These are phyloP conservation scores for Acipenser ruthenus DNA, from an alignment of 2,797 vertebrate species.

Conservation along the genomic window DNA sequence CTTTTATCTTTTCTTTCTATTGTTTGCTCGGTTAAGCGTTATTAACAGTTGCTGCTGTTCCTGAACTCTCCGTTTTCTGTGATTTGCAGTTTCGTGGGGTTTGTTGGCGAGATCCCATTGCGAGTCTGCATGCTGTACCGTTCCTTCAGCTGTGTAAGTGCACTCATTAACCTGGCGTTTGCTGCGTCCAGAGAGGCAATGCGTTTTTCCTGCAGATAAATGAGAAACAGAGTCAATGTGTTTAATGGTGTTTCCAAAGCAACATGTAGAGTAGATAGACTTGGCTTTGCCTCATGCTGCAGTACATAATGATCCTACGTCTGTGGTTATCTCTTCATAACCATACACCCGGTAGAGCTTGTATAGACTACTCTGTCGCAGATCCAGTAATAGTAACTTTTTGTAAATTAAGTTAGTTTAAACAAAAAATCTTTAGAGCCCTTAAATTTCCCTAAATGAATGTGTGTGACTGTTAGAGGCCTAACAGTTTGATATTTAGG, in stretches of 20 bases:
- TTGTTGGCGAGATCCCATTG: conserved; percentile 97
- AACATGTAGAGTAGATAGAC: too few species aligned
- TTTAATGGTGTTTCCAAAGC: background rate
- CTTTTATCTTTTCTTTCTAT: conserved; percentile 14
- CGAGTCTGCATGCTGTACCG: conserved; percentile 98
- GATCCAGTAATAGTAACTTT: too few species aligned
- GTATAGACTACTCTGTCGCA: too few species aligned
- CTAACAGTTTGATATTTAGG: too few species aligned
- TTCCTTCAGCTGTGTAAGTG: conserved; percentile 96
- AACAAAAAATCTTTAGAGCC: too few species aligned
- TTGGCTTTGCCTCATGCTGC: too few species aligned
- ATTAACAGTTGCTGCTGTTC: conserved; percentile 97
- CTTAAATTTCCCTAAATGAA: too few species aligned
- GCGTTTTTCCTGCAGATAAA: conserved; percentile 82
- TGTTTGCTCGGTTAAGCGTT: conserved; percentile 26
- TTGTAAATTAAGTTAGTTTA: too few species aligned
- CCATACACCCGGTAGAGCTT: too few species aligned
- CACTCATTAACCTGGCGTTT: conserved; percentile 93
- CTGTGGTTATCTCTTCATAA: too few species aligned
- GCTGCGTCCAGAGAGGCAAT: conserved; percentile 92
- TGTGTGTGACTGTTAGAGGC: too few species aligned
- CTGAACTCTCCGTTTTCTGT: conserved; percentile 97
- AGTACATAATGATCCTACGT: too few species aligned
- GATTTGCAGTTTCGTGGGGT: conserved; percentile 95
- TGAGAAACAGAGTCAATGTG: background rate